phyloP scores from a whole-genome alignment of 2,888 invertebrate genomes.

The Plagiodera versicolora region DNA sequence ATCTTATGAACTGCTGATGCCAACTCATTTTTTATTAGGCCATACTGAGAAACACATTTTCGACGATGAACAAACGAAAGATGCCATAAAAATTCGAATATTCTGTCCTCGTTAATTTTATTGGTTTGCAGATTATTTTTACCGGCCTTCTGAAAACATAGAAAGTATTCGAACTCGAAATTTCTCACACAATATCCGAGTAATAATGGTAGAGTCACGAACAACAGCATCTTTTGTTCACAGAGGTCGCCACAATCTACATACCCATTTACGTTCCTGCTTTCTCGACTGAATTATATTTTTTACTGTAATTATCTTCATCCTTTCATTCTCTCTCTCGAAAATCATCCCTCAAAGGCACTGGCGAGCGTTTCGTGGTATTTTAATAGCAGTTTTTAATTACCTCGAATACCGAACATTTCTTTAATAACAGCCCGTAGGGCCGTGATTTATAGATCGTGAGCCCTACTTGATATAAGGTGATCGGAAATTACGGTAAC shows the following conservation, averaged over 20 bases:
- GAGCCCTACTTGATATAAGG: too few relatives aligned
- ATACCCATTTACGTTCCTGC: slow-evolving; percentile 21
- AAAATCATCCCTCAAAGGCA: slow-evolving; percentile 29
- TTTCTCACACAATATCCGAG: slow-evolving; percentile 2
- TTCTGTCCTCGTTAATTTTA: neutral
- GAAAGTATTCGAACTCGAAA: too few relatives aligned
- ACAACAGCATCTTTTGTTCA: slow-evolving; percentile 2
- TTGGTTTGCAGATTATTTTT: neutral
- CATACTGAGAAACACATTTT: slow-evolving; percentile 21
- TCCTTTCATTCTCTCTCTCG: slow-evolving; percentile 18
- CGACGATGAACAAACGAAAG: neutral
- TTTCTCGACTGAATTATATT: slow-evolving; percentile 16
- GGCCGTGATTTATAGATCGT: slow-evolving; percentile 39
- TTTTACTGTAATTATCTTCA: slow-evolving; percentile 21
- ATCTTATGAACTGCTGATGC: slow-evolving; percentile 31
- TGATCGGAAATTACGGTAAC: too few relatives aligned
- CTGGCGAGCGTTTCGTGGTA: slow-evolving; percentile 41
- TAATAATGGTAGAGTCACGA: slow-evolving; percentile 9
- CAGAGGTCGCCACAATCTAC: slow-evolving; percentile 18
- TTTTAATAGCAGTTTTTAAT: slow-evolving; percentile 47
- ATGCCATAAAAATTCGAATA: neutral
- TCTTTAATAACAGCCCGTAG: slow-evolving; percentile 38
- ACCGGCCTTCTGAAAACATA: too few relatives aligned
- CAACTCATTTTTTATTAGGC: slow-evolving; percentile 29
- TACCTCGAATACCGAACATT: slow-evolving; percentile 32